Conservation (phyloP, 2,113 vertebrate species). For the Periophthalmus modestus region DNA sequence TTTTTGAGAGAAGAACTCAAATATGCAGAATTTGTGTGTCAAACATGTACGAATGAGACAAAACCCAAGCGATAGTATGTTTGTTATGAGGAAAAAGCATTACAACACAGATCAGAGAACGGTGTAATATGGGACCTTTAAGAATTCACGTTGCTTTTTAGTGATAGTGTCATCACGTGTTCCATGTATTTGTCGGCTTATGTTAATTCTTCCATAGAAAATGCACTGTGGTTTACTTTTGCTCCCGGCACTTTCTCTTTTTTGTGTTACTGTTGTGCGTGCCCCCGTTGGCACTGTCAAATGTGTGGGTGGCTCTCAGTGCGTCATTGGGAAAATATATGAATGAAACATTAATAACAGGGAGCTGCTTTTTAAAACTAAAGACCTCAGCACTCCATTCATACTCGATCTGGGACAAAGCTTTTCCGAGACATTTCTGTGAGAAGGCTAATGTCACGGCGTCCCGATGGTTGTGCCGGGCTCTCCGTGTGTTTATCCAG, state of each 20-base stretch:
- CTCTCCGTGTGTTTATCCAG: constrained; percentile 65
- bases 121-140: too few relatives aligned
- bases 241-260: neutral
- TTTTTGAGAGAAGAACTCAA: too few relatives aligned
- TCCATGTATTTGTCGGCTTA: neutral
- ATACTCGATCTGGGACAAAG: constrained; percentile 16
- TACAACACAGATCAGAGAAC: too few relatives aligned
- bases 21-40: too few relatives aligned
- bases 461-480: constrained; percentile 36
- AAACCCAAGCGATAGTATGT: too few relatives aligned
- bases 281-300: neutral
- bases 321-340: constrained; percentile 5
- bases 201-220: neutral
- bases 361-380: constrained; percentile 40
- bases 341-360: constrained; percentile 17
- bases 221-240: neutral
- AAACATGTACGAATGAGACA: too few relatives aligned
- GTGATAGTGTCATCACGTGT: too few relatives aligned
- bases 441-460: constrained; percentile 32
- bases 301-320: neutral
- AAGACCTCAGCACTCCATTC: constrained; percentile 49
- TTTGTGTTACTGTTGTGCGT: neutral
- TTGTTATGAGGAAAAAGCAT: too few relatives aligned
- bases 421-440: constrained; percentile 49
- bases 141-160: too few relatives aligned